phyloP scores from a whole-genome alignment of 2,888 invertebrate genomes.

The Drosophila rubida region DNA sequence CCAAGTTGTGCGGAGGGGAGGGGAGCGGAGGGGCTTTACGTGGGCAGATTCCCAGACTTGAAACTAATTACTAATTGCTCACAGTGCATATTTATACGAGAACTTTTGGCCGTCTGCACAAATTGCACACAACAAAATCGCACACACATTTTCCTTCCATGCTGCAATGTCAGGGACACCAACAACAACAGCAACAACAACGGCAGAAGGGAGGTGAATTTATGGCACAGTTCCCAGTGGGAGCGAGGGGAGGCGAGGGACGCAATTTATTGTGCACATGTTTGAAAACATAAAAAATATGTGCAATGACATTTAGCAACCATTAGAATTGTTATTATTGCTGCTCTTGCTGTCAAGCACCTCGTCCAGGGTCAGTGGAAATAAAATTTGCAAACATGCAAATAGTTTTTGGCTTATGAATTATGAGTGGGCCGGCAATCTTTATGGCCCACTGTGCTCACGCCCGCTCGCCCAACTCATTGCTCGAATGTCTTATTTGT shows the following conservation, averaged over 20 bases:
- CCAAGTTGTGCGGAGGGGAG: conserved; percentile 18
- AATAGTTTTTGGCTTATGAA: conserved; percentile 65
- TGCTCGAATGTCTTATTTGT: conserved; percentile 38
- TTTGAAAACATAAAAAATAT: conserved; percentile 53
- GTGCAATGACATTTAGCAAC: conserved; percentile 45
- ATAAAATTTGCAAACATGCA: conserved; percentile 52
- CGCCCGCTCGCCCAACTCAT: conserved; percentile 14
- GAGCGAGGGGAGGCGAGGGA: not conserved
- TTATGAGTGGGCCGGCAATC: conserved; percentile 58
- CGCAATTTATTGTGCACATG: conserved; percentile 69
- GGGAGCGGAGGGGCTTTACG: conserved; percentile 47
- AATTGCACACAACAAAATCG: conserved; percentile 36
- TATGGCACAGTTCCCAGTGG: conserved; percentile 39
- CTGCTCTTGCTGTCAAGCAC: conserved; percentile 65
- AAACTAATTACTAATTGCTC: conserved; percentile 38
- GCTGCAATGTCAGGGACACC: conserved; percentile 69
- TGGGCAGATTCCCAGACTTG: conserved; percentile 41
- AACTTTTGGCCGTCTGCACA: conserved; percentile 32
- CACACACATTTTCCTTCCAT: conserved; percentile 33
- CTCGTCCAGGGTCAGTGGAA: conserved; percentile 62
- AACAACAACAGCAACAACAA: not conserved
- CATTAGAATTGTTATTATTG: conserved; percentile 44
- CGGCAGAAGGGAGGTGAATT: conserved; percentile 54
- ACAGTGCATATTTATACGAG: conserved; percentile 38
- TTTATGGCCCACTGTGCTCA: conserved; percentile 63